Base-by-base conservation (phyloP, 2,888 invertebrate genomes). In the Scaptomyza parva region DNA sequence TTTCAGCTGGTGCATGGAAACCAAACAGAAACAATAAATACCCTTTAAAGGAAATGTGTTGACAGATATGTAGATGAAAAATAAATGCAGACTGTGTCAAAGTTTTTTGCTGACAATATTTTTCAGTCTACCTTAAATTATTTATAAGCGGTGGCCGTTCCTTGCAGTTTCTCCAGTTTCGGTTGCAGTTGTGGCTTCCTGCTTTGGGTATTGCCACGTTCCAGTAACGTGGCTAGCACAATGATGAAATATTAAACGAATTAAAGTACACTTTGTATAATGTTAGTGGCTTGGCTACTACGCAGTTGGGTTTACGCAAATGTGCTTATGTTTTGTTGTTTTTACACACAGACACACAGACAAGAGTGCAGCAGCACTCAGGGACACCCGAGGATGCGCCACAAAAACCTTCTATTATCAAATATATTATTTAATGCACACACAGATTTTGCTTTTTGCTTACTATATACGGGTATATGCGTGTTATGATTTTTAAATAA, bases 91-190 rank as follows among this genome's bases (percentile, higher is more conserved):
- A 35, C 35, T 35, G 37, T 30, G 44, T 51, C n/a, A 30, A 44
- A 68, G 53, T 50, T 30, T 43, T 80, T 53, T 59, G 84, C 71
- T 70, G 81, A 86, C 70, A 71, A 53, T 41, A 41, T 43, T 45
- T 28, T 28, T 28, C n/a, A n/a, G 62, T 54, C 79, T 88, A 89
- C 88, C 88, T 88, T 85, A 61, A 85, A 89, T 81, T 86, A 86
- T 89, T 81, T 72, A 88, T 69, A 76, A 76, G 79, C 73, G 76
- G 77, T 73, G 81, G 76, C 71, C 65, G 45, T 50, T 66, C 50
- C 75, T 53, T 60, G 64, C 41, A 28, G 50, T 20, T 53, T 48
- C 18, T 53, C 48, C 48, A 39, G 40, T 33, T 9, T 52, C 47
- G n/a, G n/a, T 30, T 66, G 51, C 14, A 35, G 45, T 52, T 62